phyloP scores from a whole-genome alignment of 2,888 invertebrate species.

The Actias luna region DNA sequence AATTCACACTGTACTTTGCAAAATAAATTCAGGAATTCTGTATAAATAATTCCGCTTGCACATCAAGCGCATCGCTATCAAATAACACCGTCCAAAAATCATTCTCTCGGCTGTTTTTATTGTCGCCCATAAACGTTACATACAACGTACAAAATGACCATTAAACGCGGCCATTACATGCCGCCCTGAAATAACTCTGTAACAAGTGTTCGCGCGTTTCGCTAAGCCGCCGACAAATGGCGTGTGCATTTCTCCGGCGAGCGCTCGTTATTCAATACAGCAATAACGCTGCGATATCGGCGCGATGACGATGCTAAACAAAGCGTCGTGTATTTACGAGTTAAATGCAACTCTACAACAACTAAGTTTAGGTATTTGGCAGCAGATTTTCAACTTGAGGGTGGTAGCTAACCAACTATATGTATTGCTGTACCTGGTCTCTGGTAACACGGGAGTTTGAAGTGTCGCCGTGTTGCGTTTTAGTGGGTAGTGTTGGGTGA shows the following conservation, averaged over 20 bases:
- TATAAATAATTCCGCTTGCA: conserved; percentile 13
- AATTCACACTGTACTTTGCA: too few species aligned
- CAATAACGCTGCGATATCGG: conserved; percentile 38
- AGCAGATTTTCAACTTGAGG: too few species aligned
- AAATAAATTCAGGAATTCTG: too few species aligned
- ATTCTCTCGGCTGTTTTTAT: conserved; percentile 46
- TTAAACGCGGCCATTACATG: conserved; percentile 65
- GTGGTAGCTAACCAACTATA: too few species aligned
- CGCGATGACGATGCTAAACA: conserved; percentile 25
- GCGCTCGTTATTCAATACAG: conserved; percentile 50
- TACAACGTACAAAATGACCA: conserved; percentile 46
- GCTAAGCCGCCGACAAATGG: conserved; percentile 2
- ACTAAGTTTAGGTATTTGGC: neutral
- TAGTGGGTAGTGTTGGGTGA: too few species aligned
- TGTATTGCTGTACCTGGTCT: too few species aligned
- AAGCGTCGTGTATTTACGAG: conserved; percentile 1
- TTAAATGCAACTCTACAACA: conserved; percentile 61
- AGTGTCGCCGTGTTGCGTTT: too few species aligned
- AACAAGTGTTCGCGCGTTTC: conserved; percentile 53
- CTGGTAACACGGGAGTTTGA: too few species aligned
- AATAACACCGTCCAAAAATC: conserved; percentile 12
- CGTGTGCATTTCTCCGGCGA: conserved; percentile 24
- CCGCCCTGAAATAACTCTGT: conserved; percentile 60
- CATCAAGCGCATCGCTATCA: conserved; percentile 28
- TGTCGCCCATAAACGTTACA: conserved; percentile 53